Conservation (phyloP, 2,113 vertebrate species). For the Narcine bancroftii region DNA sequence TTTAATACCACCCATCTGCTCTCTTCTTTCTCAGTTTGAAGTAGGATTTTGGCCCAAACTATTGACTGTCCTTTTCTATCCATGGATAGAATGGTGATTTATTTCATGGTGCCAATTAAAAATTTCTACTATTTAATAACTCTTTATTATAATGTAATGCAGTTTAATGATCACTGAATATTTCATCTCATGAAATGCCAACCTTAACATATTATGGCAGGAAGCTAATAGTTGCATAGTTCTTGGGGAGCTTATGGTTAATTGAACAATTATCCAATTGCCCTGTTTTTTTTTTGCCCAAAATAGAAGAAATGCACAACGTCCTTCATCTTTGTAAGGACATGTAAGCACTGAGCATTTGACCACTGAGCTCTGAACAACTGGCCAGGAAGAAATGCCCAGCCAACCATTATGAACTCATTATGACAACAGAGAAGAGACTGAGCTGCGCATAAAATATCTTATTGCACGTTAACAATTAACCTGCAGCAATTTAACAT, state of each 20-base stretch:
- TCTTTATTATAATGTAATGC: conserved; percentile 22
- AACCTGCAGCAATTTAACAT: conserved; percentile 50
- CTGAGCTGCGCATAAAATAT: conserved; percentile 47
- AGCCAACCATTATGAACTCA: conserved; percentile 52
- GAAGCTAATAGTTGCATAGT: neutral
- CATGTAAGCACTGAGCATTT: neutral
- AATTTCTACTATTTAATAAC: neutral
- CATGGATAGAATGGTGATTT: too few relatives aligned
- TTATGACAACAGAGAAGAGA: conserved; percentile 51
- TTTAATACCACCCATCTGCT: too few relatives aligned
- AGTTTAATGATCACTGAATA: neutral
- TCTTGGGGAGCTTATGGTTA: neutral
- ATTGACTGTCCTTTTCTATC: too few relatives aligned
- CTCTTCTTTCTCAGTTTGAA: too few relatives aligned
- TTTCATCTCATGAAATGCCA: neutral
- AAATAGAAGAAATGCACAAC: neutral
- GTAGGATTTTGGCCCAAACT: neutral
- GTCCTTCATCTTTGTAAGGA: conserved; percentile 10
- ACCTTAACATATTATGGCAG: neutral
- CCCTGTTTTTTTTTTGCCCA: neutral
- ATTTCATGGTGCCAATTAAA: neutral
- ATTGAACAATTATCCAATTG: conserved; percentile 11
- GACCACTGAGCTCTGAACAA: neutral
- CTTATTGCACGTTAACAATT: conserved; percentile 49
- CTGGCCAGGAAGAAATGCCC: conserved; percentile 25